Evolutionary conservation across 1,140 invertebrate genomes (phyloP), one percentile per base, ranked within the genome.

Genomic region (Anagrus nilaparvatae): DNA sequence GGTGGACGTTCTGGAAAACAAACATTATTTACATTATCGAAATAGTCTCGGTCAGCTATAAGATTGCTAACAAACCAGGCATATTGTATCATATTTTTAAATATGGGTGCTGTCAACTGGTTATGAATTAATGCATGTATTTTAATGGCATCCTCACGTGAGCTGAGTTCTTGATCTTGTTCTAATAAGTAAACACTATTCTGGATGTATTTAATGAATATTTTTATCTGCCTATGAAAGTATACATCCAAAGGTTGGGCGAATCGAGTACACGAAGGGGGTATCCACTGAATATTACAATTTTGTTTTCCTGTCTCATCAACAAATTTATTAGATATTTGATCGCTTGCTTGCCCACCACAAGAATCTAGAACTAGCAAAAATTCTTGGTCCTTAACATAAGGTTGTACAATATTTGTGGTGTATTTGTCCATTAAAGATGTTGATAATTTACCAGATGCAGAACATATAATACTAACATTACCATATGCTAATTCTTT

Each of bases 371-470:
- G 35, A 34, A 38, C 40, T 9, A 44, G 28, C 30, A 44, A 37
- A 43, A 47, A 30, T 10, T 41, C 10, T 19, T 36, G 7, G 13
- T 46, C 13, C 3, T 34, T 23, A 25, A 36, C 14, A 42, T 42
- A 42, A 23, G 36, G 37, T 20, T 21, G 4, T 28, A 24, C 17
- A 5, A 18, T 29, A 34, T 23, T 23, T n/a, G 19, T 18, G 9
- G 12, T 16, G 18, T 35, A 38, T n/a, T 8, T 16, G 21, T 20
- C 12, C 6, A 42, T 23, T n/a, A 41, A 25, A 3, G 32, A 12
- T 5, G 20, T 45, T 10, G 40, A 37, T 18, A 51, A 10, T 40
- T 50, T 50, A 16, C 39, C 42, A n/a, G 49, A 48, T 48, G 44
- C 41, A 3, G 39, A 47, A 13, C 16, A 14, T 5, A 41, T 50